A percentile compares a stretch with the other conserved stretches of the same genome.
phyloP scores from a whole-genome alignment of 1,140 invertebrate species.

The Megalonaias nervosa region DNA sequence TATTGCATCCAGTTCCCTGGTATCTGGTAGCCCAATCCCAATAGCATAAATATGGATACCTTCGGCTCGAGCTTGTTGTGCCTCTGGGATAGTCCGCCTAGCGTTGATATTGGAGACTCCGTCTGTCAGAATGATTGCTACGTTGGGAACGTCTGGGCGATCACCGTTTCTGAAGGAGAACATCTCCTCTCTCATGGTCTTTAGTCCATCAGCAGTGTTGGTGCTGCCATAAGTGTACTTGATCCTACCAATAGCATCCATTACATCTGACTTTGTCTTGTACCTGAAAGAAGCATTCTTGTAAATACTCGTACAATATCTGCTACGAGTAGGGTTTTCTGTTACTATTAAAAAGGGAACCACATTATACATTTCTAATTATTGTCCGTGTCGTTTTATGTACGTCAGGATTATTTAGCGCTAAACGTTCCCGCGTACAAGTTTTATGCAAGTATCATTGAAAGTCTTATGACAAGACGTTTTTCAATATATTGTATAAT shows the following conservation, averaged over 20 bases:
- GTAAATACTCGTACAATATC: too few species aligned
- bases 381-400: too few species aligned
- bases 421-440: too few species aligned
- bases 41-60: constrained; percentile 50
- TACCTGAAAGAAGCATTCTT: constrained; percentile 6
- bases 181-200: constrained; percentile 46
- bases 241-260: constrained; percentile 40
- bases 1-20: constrained; percentile 54
- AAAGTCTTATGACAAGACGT: too few species aligned
- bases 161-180: constrained; percentile 50
- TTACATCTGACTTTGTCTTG: constrained; percentile 31
- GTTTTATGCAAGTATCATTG: too few species aligned
- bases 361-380: too few species aligned
- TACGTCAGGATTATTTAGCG: too few species aligned
- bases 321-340: too few species aligned
- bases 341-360: too few species aligned
- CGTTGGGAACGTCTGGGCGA: constrained; percentile 44
- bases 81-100: constrained; percentile 23
- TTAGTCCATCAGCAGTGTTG: constrained; percentile 43
- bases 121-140: constrained; percentile 54
- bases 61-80: constrained; percentile 17
- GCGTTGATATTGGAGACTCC: constrained; percentile 49
- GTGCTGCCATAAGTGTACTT: constrained; percentile 42
- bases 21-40: constrained; percentile 56
- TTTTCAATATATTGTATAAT: too few species aligned